Conservation (phyloP, 1,140 invertebrate species). For the Aradophagus sp. region DNA sequence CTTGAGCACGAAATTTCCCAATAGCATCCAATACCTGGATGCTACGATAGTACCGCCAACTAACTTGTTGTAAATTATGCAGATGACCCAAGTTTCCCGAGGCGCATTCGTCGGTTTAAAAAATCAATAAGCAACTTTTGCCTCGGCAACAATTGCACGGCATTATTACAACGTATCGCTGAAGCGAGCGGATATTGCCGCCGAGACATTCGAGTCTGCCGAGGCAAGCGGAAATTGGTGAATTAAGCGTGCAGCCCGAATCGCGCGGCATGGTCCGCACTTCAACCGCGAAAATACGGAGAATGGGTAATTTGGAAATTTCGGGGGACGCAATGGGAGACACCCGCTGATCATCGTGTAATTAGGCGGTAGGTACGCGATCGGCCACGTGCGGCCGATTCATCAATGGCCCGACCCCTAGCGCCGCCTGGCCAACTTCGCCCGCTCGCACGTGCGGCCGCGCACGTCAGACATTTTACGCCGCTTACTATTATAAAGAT, state of each 20-base stretch:
- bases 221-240: constrained; percentile 54
- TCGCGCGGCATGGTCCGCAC: constrained; percentile 54
- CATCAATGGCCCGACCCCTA: constrained; percentile 70
- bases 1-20: background rate
- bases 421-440: constrained; percentile 60
- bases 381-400: constrained; percentile 74
- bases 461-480: constrained; percentile 63
- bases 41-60: too few relatives aligned
- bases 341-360: constrained; percentile 74
- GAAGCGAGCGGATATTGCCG: constrained; percentile 51
- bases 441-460: constrained; percentile 70
- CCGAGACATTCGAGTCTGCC: constrained; percentile 48
- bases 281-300: constrained; percentile 67
- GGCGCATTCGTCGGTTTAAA: constrained; percentile 20
- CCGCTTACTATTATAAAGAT: constrained; percentile 62
- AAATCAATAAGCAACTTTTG: constrained; percentile 33
- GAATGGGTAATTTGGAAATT: constrained; percentile 70
- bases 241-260: constrained; percentile 56
- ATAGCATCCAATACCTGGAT: background rate
- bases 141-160: constrained; percentile 37
- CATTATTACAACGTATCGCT: constrained; percentile 28
- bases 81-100: constrained; percentile 23
- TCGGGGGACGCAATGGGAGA: constrained; percentile 67
- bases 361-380: constrained; percentile 71
- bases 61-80: constrained; percentile 33